A percentile compares a stretch with the other conserved stretches of the same genome.
phyloP scores from a whole-genome alignment of 2,888 invertebrate genomes.

The Ormyrus pomaceus region DNA sequence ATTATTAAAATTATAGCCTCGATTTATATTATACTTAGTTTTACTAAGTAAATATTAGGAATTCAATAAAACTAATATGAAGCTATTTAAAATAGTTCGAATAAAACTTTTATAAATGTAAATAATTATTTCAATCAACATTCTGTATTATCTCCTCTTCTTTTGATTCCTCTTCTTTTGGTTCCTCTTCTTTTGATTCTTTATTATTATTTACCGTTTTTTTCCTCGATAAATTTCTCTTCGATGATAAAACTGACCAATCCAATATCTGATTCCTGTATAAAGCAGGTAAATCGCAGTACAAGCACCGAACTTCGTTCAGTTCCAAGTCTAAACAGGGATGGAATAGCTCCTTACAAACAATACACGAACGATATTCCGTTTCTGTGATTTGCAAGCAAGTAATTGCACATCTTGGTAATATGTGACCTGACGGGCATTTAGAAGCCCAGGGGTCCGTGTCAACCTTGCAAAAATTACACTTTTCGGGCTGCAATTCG shows the following conservation, averaged over 20 bases:
- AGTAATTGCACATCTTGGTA: conserved; percentile 70
- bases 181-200: conserved; percentile 31
- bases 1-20: too few relatives aligned
- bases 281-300: conserved; percentile 67
- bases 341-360: conserved; percentile 70
- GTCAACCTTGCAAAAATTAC: conserved; percentile 65
- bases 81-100: too few relatives aligned
- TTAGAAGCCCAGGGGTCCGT: conserved; percentile 63
- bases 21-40: too few relatives aligned
- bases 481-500: conserved; percentile 62
- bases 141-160: too few relatives aligned
- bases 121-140: too few relatives aligned
- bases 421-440: conserved; percentile 69
- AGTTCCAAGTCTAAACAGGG: conserved; percentile 65
- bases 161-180: neutral
- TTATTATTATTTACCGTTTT: neutral
- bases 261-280: conserved; percentile 47
- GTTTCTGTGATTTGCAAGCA: conserved; percentile 68
- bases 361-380: conserved; percentile 65
- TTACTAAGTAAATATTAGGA: too few relatives aligned
- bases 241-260: conserved; percentile 3
- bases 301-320: conserved; percentile 66
- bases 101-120: too few relatives aligned
- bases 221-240: conserved; percentile 46
- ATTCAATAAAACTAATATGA: too few relatives aligned